phyloP scores from a whole-genome alignment of 2,113 vertebrate genomes.

The Epinephelus cyanopodus region DNA sequence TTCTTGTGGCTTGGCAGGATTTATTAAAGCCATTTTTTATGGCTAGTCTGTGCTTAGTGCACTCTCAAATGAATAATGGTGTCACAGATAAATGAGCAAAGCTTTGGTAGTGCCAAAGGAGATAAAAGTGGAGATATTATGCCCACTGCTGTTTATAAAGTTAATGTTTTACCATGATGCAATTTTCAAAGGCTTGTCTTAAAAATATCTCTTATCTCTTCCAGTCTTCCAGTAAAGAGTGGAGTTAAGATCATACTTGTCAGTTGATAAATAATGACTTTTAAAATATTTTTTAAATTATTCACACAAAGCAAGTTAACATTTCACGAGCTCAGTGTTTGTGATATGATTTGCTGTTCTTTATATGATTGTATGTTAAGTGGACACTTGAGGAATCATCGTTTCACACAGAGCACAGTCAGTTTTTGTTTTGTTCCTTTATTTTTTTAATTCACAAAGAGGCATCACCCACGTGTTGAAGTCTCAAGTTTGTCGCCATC shows the following conservation, averaged over 20 bases:
- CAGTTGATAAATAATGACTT: neutral
- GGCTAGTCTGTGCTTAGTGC: constrained; percentile 14
- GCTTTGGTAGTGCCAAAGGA: neutral
- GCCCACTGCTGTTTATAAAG: constrained; percentile 15
- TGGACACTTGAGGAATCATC: neutral
- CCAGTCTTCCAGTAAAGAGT: neutral
- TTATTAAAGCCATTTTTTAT: constrained; percentile 46
- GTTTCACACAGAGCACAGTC: too few species aligned
- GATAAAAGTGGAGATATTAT: constrained; percentile 4
- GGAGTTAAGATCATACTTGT: neutral
- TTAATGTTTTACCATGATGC: constrained; percentile 42
- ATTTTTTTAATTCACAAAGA: too few species aligned
- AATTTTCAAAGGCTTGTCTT: constrained; percentile 23
- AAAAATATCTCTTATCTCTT: neutral
- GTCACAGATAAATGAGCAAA: constrained; percentile 9
- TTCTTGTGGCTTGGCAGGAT: neutral
- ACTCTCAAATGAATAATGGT: neutral
- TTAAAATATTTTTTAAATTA: neutral
- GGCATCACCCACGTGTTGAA: too few species aligned
- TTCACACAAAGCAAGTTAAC: neutral
- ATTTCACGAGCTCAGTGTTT: neutral
- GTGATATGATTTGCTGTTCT: too few species aligned
- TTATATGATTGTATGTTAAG: neutral
- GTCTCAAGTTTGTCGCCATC: too few species aligned
- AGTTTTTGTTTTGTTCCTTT: too few species aligned